Evolutionary conservation across 1,140 invertebrate species (phyloP), one percentile per base, ranked within the genome.

Genomic region (Bombus sylvicola): DNA sequence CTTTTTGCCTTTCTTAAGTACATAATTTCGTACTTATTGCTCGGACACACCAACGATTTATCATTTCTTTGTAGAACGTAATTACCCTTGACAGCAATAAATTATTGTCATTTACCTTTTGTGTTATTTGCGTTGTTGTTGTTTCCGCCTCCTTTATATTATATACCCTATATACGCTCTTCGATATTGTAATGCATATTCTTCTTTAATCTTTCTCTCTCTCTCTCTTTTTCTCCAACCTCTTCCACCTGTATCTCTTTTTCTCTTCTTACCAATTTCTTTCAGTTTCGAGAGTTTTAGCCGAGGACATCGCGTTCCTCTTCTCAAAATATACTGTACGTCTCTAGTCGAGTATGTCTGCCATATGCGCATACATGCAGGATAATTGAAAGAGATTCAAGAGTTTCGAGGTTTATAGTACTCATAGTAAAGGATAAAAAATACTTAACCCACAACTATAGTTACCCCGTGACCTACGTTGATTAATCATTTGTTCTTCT

Each of bases 51-150:
- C 89, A 91, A 91, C 87, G 91, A 93, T 95, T 84, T 94, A 94
- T 94, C 87, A 94, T 93, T 95, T 94, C 93, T 93, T 91, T 95
- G 95, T 95, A 95, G 93, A 93, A 85, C 92, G 91, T 94, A 90
- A 90, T 87, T 90, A 94, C 91, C 92, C 92, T 93, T 93, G 90
- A 88, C 92, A 93, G 86, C 91, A 95, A 95, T 95, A 95, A 95
- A 95, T 95, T 95, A 95, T 95, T 95, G 94, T 95, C 89, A 83
- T 82, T 75, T 81, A 88, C 72, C 66, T 57, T 90, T 95, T 95
- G 93, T 94, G 95, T 91, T 91, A 31, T 92, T 92, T 94, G 89
- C 88, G 92, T 93, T 92, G 68, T 91, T 86, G 64, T 85, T 87
- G 74, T 34, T 86, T n/a, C 31, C n/a, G n/a, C 31, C 53, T 72